These are phyloP conservation scores for Trachymyrmex septentrionalis DNA, from an alignment of 1,140 invertebrate species.

Conservation along the genomic window DNA sequence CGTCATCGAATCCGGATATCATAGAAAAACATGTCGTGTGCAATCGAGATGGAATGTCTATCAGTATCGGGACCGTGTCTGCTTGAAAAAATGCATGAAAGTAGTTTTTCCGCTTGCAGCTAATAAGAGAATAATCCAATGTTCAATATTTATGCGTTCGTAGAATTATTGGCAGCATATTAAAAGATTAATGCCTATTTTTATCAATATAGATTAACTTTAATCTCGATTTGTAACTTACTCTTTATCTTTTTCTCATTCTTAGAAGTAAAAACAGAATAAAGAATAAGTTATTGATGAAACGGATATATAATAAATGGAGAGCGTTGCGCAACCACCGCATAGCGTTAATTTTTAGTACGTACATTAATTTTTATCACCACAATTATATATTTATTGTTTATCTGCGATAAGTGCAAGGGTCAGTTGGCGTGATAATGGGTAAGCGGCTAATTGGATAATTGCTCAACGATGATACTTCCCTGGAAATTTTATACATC, in stretches of 20 bases:
- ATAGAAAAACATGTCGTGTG: background rate
- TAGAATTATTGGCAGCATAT: background rate
- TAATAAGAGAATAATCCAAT: background rate
- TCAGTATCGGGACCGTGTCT: background rate
- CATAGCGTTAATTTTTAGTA: background rate
- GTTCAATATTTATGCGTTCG: background rate
- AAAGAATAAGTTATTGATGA: no score
- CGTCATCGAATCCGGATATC: slow-evolving; percentile 13
- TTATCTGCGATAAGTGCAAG: background rate
- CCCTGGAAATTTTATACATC: slow-evolving; percentile 6
- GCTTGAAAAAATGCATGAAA: background rate
- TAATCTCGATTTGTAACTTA: no score
- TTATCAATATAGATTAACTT: no score
- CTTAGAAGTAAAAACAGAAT: no score
- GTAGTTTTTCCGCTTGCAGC: background rate
- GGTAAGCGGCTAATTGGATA: slow-evolving; percentile 2
- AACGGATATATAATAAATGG: no score
- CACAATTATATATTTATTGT: slow-evolving; percentile 15
- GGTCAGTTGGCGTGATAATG: slow-evolving; percentile 25
- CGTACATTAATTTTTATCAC: slow-evolving; percentile 42
- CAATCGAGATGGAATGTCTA: slow-evolving; percentile 21
- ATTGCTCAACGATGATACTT: slow-evolving; percentile 31
- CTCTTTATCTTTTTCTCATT: no score
- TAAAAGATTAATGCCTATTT: background rate
- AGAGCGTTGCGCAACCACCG: background rate